phyloP scores from a whole-genome alignment of 1,140 invertebrate genomes.

The Ceratina japonica region DNA sequence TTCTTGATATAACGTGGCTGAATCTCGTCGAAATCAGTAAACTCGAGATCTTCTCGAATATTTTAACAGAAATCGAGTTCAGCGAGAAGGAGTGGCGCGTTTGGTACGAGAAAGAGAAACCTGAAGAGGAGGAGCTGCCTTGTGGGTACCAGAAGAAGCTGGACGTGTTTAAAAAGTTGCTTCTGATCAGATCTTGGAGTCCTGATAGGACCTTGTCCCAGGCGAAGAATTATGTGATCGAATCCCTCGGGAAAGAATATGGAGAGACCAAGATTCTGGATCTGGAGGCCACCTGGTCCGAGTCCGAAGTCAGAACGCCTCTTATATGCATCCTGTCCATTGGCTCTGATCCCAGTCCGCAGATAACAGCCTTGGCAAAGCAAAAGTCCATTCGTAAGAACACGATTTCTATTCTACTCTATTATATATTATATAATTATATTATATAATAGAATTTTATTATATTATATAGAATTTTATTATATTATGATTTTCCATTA shows the following conservation, averaged over 20 bases:
- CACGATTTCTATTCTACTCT: no score
- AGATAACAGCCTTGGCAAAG: conserved; percentile 93
- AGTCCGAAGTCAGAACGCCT: conserved; percentile 93
- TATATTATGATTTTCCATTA: no score
- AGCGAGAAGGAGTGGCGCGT: conserved; percentile 94
- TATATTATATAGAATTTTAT: no score
- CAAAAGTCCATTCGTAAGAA: conserved; percentile 90
- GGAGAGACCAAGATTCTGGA: conserved; percentile 95
- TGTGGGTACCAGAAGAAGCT: conserved; percentile 93
- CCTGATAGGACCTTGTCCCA: conserved; percentile 96
- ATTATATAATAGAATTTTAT: no score
- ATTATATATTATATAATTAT: no score
- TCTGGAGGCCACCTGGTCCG: conserved; percentile 92
- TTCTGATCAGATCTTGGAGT: conserved; percentile 96
- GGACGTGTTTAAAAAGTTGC: conserved; percentile 93
- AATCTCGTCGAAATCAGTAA: conserved; percentile 97
- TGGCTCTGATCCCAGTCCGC: conserved; percentile 96
- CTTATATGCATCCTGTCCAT: conserved; percentile 96
- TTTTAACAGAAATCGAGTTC: conserved; percentile 90
- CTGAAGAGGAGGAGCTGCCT: conserved; percentile 94
- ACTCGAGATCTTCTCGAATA: conserved; percentile 88
- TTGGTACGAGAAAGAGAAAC: conserved; percentile 97
- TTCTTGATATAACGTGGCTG: conserved; percentile 97
- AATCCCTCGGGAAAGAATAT: conserved; percentile 93
- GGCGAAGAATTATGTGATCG: conserved; percentile 93